Base-by-base conservation (phyloP, 2,797 vertebrate genomes). In the Pteronotus mesoamericanus region DNA sequence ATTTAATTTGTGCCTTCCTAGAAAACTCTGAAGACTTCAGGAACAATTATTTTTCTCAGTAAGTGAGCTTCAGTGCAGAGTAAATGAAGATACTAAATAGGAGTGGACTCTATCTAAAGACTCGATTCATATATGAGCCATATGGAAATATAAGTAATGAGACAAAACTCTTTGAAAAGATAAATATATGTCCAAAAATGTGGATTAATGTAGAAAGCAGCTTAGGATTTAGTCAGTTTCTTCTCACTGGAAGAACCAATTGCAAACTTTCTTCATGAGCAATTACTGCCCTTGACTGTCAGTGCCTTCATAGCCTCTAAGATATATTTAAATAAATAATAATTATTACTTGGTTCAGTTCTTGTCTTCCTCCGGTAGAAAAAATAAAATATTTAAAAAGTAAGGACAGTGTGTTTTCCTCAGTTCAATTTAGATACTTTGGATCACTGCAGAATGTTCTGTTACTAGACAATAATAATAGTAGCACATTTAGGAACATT, bases 401-500 rank as follows among this genome's bases (percentile, higher is more conserved):
- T 83, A 29, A 78, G 18, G 21, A n/a, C 21, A 61, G 11, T 59
- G 11, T 83, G 14, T 59, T 96, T 85, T 57, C 48, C 74, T 86
- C 32, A 44, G 48, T 66, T 89, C 53, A 66, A 5, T 91, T 68
- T 59, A 55, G 53, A 89, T n/a, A 51, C 37, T 94, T 78, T 74
- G 37, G 55, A 80, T 69, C 3, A 24, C 37, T 59, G n/a, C 44
- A 92, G n/a, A 94, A 75, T 87, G 29, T 86, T 75, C 69, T 93
- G 69, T 55, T 59, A 66, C 53, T 39, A 78, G 37, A 16, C 16
- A 44, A 24, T 59, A 32, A 61, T 91, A 57, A 57, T 53, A 48
- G 32, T 9, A 82, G n/a, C 59, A 72, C 61, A 88, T 84, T 96
- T 85, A 87, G 68, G 55, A 80, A 85, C 51, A 88, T 83, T 90